These are phyloP conservation scores for Condylostylus longicornis DNA, from an alignment of 1,140 invertebrate genomes.

Conservation along the genomic window DNA sequence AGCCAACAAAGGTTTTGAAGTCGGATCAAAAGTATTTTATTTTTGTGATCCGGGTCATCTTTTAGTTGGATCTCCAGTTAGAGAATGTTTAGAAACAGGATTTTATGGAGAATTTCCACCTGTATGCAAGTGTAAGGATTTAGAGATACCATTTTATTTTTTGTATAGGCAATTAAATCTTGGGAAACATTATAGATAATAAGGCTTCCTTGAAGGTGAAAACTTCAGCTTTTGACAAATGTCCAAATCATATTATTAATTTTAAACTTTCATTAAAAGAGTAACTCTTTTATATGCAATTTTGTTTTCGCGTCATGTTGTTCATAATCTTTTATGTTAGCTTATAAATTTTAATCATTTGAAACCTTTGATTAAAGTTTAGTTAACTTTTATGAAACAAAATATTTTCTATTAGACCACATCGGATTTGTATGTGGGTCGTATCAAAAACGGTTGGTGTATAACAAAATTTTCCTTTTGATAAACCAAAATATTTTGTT, in stretches of 20 bases:
- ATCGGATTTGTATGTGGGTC: too few relatives aligned
- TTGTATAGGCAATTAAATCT: slow-evolving; percentile 6
- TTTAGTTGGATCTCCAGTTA: slow-evolving; percentile 63
- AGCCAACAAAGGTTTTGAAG: slow-evolving; percentile 51
- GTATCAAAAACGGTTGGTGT: too few relatives aligned
- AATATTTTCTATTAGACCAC: too few relatives aligned
- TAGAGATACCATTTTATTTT: slow-evolving; percentile 22
- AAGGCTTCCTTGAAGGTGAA: not conserved
- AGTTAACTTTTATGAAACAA: too few relatives aligned
- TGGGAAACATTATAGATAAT: not conserved
- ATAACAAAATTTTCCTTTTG: too few relatives aligned
- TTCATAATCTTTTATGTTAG: too few relatives aligned
- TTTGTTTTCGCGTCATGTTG: too few relatives aligned
- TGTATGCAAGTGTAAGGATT: slow-evolving; percentile 84
- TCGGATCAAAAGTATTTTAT: slow-evolving; percentile 76
- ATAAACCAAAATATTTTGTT: too few relatives aligned
- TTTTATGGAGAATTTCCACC: slow-evolving; percentile 90
- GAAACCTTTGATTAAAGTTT: too few relatives aligned
- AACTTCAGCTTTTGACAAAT: not conserved
- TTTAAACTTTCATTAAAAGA: not conserved
- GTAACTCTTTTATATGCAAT: too few relatives aligned
- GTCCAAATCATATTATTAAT: not conserved
- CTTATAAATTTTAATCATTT: too few relatives aligned
- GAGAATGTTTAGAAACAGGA: slow-evolving; percentile 77
- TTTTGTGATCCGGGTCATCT: slow-evolving; percentile 73